Conservation (phyloP, 2,888 invertebrate genomes). For the Melikaiella ostensackeni region DNA sequence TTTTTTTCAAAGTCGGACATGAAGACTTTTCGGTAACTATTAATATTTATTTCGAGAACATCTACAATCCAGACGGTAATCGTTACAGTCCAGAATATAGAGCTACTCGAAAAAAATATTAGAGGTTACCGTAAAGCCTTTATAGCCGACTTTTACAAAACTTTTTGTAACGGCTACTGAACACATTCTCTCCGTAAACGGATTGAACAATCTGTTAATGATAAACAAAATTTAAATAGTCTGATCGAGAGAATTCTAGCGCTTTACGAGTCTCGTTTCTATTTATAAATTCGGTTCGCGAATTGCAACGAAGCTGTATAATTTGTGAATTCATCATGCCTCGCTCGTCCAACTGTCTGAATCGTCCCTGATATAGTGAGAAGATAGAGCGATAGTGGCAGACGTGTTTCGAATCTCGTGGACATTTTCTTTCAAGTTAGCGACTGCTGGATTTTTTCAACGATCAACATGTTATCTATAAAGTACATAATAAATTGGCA, state of each 20-base stretch:
- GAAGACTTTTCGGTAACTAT: too few relatives aligned
- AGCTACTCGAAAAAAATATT: too few relatives aligned
- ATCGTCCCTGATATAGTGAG: slow-evolving; percentile 37
- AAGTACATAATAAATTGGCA: not conserved
- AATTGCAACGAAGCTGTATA: slow-evolving; percentile 37
- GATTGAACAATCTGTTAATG: not conserved
- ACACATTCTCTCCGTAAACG: too few relatives aligned
- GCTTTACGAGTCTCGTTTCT: slow-evolving; percentile 34
- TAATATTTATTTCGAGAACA: too few relatives aligned
- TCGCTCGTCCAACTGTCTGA: slow-evolving; percentile 33
- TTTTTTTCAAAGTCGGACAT: too few relatives aligned
- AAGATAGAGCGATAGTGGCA: slow-evolving; percentile 31
- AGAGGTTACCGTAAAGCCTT: too few relatives aligned
- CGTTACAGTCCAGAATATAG: too few relatives aligned
- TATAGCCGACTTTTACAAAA: too few relatives aligned
- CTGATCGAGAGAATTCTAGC: slow-evolving; percentile 17
- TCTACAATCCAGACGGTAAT: too few relatives aligned
- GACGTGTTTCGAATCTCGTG: slow-evolving; percentile 38
- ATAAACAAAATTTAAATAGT: slow-evolving; percentile 24
- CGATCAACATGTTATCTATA: not conserved
- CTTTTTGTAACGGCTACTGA: too few relatives aligned
- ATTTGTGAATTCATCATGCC: slow-evolving; percentile 38
- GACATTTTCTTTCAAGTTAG: slow-evolving; percentile 25
- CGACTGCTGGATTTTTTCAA: slow-evolving; percentile 28
- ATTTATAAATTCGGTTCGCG: slow-evolving; percentile 36